Evolutionary conservation across 2,888 invertebrate species (phyloP).

Genomic region (Hybos culiciformis): DNA sequence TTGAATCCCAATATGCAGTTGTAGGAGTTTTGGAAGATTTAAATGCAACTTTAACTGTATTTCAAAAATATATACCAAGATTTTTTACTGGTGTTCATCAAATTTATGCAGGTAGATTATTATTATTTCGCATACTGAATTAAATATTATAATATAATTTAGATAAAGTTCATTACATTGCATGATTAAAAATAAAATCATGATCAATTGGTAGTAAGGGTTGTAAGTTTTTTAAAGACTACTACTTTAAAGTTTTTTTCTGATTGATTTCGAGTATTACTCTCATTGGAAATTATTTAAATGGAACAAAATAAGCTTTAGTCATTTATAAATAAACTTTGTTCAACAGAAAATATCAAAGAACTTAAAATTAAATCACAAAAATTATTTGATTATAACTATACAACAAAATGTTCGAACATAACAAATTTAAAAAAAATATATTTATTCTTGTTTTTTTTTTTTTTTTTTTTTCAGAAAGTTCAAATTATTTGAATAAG

Average conservation of each 20-base stretch:
- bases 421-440: conserved; percentile 8
- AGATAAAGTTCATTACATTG: not conserved
- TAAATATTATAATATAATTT: not conserved
- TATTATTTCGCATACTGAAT: not conserved
- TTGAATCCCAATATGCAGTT: conserved; percentile 75
- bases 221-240: too few species aligned
- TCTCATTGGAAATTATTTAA: too few species aligned
- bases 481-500: conserved; percentile 58
- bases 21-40: conserved; percentile 81
- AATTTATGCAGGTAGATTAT: conserved; percentile 43
- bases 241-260: too few species aligned
- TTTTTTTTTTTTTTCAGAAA: conserved; percentile 47
- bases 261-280: too few species aligned
- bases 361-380: too few species aligned
- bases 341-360: too few species aligned
- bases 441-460: too few species aligned
- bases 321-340: too few species aligned
- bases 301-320: too few species aligned
- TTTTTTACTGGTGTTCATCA: conserved; percentile 69
- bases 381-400: too few species aligned
- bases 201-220: not conserved
- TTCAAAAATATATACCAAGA: conserved; percentile 70
- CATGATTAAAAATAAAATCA: not conserved
- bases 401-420: too few species aligned
- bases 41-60: conserved; percentile 70